A percentile compares a stretch with the other conserved stretches of the same genome.
Evolutionary conservation across 2,113 vertebrate species (phyloP).

Genomic region (Trogon surrucura): DNA sequence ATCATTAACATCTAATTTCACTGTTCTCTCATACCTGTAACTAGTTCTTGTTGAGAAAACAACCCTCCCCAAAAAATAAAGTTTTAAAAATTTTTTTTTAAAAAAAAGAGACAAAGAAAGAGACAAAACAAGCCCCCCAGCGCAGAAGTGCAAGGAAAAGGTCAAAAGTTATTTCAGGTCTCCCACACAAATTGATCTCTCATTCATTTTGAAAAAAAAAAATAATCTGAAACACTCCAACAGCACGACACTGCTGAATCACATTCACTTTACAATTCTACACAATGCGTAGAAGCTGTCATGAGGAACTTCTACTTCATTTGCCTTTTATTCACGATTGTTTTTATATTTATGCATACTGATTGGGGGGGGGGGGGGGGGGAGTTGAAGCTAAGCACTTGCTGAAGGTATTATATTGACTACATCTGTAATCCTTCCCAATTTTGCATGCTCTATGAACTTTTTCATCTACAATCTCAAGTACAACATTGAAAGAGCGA

Average conservation of each 20-base stretch:
- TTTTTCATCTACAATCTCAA: neutral
- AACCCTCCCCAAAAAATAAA: no score
- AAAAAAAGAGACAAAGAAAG: rapidly evolving
- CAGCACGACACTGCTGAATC: neutral
- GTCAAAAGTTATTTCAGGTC: neutral
- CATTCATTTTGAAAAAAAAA: neutral
- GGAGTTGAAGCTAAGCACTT: neutral
- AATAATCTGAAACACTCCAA: neutral
- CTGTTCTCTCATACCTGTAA: neutral
- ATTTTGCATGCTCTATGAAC: neutral
- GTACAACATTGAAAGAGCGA: neutral
- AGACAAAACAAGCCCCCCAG: neutral
- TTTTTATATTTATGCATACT: neutral
- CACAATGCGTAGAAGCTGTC: neutral
- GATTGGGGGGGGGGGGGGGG: no score
- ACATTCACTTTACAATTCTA: neutral
- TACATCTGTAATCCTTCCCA: neutral
- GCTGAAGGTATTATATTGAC: neutral
- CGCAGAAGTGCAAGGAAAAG: neutral
- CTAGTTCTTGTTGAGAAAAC: neutral
- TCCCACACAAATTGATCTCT: neutral
- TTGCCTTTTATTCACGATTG: neutral
- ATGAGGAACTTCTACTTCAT: neutral
- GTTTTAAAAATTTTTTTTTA: neutral
- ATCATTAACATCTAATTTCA: neutral